phyloP scores from a whole-genome alignment of 1,140 invertebrate genomes.

The Diprion similis region DNA sequence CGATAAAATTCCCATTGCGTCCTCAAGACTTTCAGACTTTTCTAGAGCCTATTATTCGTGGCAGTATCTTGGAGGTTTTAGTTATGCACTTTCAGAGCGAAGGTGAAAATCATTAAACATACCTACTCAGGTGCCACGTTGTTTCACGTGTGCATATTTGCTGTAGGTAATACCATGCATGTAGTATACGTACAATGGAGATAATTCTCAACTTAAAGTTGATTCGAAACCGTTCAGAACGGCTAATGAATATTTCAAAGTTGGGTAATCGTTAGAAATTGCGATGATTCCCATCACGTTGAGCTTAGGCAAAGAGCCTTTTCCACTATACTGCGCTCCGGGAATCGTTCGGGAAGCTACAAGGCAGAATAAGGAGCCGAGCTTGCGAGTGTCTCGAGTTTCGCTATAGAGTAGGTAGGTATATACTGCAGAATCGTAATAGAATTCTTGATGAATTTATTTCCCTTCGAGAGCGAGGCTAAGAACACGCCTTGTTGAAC shows the following conservation, averaged over 20 bases:
- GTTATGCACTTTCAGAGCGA: too few relatives aligned
- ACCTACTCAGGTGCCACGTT: too few relatives aligned
- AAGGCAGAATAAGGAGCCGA: not conserved
- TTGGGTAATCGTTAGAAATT: not conserved
- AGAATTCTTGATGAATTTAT: slow-evolving; percentile 53
- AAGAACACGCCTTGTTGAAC: slow-evolving; percentile 15
- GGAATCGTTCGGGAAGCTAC: not conserved
- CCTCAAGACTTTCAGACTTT: too few relatives aligned
- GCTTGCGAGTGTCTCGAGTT: not conserved
- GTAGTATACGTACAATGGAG: too few relatives aligned
- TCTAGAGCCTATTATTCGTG: too few relatives aligned
- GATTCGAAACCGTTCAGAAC: not conserved
- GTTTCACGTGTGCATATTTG: too few relatives aligned
- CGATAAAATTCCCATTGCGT: too few relatives aligned
- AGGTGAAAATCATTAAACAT: too few relatives aligned
- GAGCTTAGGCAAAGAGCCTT: not conserved
- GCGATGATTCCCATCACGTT: not conserved
- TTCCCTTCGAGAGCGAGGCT: slow-evolving; percentile 37
- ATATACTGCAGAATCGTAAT: slow-evolving; percentile 47
- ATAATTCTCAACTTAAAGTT: too few relatives aligned
- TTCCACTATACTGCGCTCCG: not conserved
- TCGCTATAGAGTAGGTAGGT: not conserved
- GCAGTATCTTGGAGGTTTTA: too few relatives aligned
- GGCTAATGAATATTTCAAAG: not conserved
- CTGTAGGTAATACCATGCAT: too few relatives aligned